Percentiles rank a stretch among this genome's conserved stretches.
These are phyloP conservation scores for Clanis bilineata DNA, from an alignment of 2,888 invertebrate species.

Conservation along the genomic window DNA sequence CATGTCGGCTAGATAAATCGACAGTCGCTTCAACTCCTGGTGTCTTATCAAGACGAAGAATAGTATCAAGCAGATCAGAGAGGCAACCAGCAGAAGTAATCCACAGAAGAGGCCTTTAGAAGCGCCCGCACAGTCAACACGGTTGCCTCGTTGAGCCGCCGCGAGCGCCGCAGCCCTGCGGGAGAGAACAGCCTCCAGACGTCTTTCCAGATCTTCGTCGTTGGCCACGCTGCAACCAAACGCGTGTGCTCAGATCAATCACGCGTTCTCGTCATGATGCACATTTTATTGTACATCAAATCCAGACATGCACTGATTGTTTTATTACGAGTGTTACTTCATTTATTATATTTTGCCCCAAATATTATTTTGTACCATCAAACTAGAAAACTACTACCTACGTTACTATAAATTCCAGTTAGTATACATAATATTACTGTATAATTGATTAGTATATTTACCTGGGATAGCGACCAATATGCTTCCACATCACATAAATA, in stretches of 20 bases:
- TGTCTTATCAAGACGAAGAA: constrained; percentile 97
- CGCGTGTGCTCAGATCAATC: constrained; percentile 62
- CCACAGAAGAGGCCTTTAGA: constrained; percentile 97
- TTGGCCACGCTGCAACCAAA: constrained; percentile 82
- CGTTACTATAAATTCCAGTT: background rate
- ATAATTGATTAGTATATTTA: constrained; percentile 53
- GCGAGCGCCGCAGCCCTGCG: constrained; percentile 93
- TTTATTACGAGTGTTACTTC: background rate
- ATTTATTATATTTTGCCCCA: background rate
- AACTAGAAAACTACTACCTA: background rate
- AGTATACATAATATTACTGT: background rate
- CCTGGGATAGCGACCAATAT: constrained; percentile 94
- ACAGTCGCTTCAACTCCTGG: constrained; percentile 90
- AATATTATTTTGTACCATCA: background rate
- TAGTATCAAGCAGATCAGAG: constrained; percentile 95
- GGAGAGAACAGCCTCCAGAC: constrained; percentile 93
- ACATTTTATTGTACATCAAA: constrained; percentile 15
- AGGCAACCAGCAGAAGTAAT: constrained; percentile 92
- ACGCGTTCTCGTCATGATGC: background rate
- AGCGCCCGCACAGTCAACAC: constrained; percentile 97
- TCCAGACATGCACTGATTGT: background rate
- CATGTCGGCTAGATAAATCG: constrained; percentile 95
- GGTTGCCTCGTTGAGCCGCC: constrained; percentile 90
- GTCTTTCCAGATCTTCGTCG: constrained; percentile 93
- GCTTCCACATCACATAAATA: constrained; percentile 98